Base-by-base conservation (phyloP, 1,140 invertebrate genomes). In the Drosophila grimshawi region DNA sequence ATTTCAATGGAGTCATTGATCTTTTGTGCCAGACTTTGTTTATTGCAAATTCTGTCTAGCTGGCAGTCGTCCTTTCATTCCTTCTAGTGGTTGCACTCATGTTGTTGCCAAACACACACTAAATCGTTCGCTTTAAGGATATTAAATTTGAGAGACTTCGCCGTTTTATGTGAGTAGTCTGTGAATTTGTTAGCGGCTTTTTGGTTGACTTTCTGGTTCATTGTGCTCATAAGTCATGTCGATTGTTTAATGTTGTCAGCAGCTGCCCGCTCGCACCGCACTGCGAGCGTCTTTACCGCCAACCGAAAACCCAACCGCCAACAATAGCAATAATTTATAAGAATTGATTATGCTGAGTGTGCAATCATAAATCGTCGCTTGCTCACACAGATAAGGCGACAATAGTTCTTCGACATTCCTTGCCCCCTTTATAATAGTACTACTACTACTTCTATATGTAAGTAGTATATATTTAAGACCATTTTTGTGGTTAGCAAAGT, bases 321-420 rank as follows among this genome's bases (percentile, higher is more conserved):
- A 72, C 78, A 80, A 88, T 88, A 88, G 78, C 83, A 88, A 89
- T 88, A 88, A 88, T 85, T 88, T 88, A 88, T 88, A 83, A 85
- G 80, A 88, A 88, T 88, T 88, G 83, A 88, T 88, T 88, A 85
- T 80, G 83, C 83, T 89, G 83, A 89, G 77, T 89, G 77, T 86
- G 82, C 82, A 79, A 78, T 81, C 82, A 89, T 88, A 88, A 88
- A 88, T 88, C 74, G 77, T 85, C 37, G 70, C 60, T 53, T 56
- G 62, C 52, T 57, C 49, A 52, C 48, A 32, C 63, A 69, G 81
- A 86, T 86, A 86, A 71, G 69, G 67, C 67, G 57, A 73, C 63
- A 85, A 78, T 71, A 68, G 33, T 43, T 46, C 51, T 61, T 53
- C 32, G 33, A 10, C 41, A 11, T n/a, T 6, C 52, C 19, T 33